phyloP scores from a whole-genome alignment of 2,113 vertebrate genomes.

The Lepisosteus osseus region DNA sequence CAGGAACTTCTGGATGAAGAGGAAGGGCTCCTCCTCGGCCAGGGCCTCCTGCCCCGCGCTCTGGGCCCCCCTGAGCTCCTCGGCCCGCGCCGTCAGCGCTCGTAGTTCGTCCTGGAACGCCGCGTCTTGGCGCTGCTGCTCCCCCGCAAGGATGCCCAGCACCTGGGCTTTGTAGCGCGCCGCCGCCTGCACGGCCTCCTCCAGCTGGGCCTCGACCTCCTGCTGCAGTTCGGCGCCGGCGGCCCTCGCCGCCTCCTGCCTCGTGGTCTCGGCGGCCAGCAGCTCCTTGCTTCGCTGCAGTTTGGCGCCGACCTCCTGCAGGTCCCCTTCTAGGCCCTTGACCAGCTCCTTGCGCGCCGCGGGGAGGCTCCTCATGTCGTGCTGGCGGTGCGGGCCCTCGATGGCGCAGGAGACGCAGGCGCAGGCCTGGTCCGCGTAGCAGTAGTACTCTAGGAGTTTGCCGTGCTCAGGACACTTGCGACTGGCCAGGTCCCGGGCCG shows the following conservation, averaged over 20 bases:
- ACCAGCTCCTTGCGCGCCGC: slow-evolving; percentile 48
- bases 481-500: neutral
- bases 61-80: slow-evolving; percentile 35
- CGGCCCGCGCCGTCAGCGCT: slow-evolving; percentile 47
- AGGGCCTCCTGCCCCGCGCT: slow-evolving; percentile 40
- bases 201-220: slow-evolving; percentile 33
- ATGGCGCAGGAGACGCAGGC: slow-evolving; percentile 53
- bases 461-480: slow-evolving; percentile 53
- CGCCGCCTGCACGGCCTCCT: slow-evolving; percentile 35
- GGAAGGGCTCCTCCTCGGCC: slow-evolving; percentile 42
- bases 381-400: slow-evolving; percentile 45
- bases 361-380: slow-evolving; percentile 54
- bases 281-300: slow-evolving; percentile 24
- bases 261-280: slow-evolving; percentile 41
- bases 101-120: too few species aligned
- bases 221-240: slow-evolving; percentile 38
- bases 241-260: slow-evolving; percentile 28
- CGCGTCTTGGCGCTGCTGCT: too few species aligned
- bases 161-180: neutral
- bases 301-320: slow-evolving; percentile 28
- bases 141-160: too few species aligned
- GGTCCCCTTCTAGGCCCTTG: slow-evolving; percentile 36
- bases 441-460: slow-evolving; percentile 61
- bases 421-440: slow-evolving; percentile 38
- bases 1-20: slow-evolving; percentile 49